Base-by-base conservation (phyloP, 2,888 invertebrate species). In the Ichneumoninae sp. region DNA sequence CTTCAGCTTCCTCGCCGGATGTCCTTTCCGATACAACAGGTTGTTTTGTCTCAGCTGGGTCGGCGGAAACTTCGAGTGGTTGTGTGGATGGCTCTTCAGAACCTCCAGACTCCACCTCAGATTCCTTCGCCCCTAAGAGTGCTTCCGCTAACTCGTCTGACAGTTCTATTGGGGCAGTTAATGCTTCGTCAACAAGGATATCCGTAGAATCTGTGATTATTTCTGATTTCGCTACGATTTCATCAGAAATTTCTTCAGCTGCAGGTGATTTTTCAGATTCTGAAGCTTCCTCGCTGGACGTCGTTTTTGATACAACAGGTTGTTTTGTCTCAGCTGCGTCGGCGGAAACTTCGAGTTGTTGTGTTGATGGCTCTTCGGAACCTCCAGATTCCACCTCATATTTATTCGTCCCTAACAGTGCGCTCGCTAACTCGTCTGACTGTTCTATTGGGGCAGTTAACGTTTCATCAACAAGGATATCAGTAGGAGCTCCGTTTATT, bases 241-340 rank as follows among this genome's bases (percentile, higher is more conserved):
- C 19, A 19, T 50, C 50, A 7, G 36, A 26, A 40, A 40, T 8
- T 40, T 40, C 40, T 40, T 40, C 40, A 40, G 40, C 40, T 40
- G 40, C 40, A 8, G 54, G 54, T 10, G 36, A 36, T 36, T 36
- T 36, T 36, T 36, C 57, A 19, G 33, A 19, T 50, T 86, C n/a
- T 33, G 16, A 16, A 3, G 13, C 62, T 40, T 40, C 7, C 3
- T 47, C 50, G 40, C 33, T 54, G 16, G 7, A 3, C 22, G 66
- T 26, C 1, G n/a, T 16, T 69, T 72, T 72, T 54, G n/a, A 22
- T 22, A 16, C 16, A 47, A 22, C 40, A 33, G 26, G 57, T 68
- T 33, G 13, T 70, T 65, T 47, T 26, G 40, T n/a, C 10, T 80
- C 69, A 16, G 16, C 66, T 19, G 33, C 16, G 7, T 74, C 66